phyloP scores from a whole-genome alignment of 2,797 vertebrate genomes.

The Morus bassanus region DNA sequence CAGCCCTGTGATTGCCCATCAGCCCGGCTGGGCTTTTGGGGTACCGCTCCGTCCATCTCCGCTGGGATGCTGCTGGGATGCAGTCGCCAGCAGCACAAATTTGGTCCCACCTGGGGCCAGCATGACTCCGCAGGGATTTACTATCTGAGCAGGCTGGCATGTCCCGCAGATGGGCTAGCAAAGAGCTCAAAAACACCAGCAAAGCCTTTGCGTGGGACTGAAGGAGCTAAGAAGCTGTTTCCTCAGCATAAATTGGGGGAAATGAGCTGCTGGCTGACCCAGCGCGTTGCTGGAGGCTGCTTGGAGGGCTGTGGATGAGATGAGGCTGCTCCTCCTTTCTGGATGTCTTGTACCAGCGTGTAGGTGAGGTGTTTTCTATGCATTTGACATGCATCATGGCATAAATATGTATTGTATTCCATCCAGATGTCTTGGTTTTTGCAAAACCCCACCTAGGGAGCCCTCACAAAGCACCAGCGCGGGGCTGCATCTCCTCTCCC shows the following conservation, averaged over 20 bases:
- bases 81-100: not conserved
- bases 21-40: fast-evolving
- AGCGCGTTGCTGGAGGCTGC: not conserved
- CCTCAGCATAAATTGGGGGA: not conserved
- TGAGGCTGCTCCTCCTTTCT: not conserved
- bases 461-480: not conserved
- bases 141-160: not conserved
- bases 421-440: not conserved
- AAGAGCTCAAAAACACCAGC: not conserved
- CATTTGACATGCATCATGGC: fast-evolving
- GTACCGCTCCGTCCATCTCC: fast-evolving
- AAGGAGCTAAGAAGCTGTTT: not conserved
- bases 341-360: fast-evolving
- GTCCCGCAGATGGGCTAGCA: not conserved
- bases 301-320: not conserved
- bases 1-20: not conserved
- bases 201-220: not conserved
- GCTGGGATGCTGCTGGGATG: not conserved
- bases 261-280: not conserved
- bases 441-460: not conserved
- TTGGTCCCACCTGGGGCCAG: not conserved
- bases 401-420: not conserved
- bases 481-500: not conserved
- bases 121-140: not conserved
- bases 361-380: not conserved